phyloP scores from a whole-genome alignment of 2,113 vertebrate species.

The Gadus chalcogrammus region DNA sequence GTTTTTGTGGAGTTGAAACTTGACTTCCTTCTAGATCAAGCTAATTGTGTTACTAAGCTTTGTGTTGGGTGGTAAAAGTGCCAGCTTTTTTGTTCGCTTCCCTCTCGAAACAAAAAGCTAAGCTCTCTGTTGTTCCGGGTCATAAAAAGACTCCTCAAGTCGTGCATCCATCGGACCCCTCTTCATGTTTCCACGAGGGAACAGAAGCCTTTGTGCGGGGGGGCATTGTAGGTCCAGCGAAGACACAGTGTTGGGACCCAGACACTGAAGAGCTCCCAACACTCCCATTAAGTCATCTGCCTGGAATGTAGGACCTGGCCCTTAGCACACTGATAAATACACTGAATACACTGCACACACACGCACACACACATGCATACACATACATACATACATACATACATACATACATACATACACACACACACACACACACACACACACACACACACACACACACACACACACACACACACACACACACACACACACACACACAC shows the following conservation, averaged over 20 bases:
- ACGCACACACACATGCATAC: slow-evolving; percentile 7
- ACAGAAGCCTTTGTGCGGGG: slow-evolving; percentile 28
- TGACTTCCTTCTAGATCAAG: no score
- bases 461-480: no score
- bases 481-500: no score
- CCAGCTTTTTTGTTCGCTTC: no score
- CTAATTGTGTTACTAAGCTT: no score
- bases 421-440: slow-evolving; percentile 7
- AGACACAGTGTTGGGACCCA: slow-evolving; percentile 25
- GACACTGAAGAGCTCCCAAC: slow-evolving; percentile 38
- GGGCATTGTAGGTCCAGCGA: slow-evolving; percentile 14
- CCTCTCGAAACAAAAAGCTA: no score
- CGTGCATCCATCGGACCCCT: slow-evolving; percentile 26
- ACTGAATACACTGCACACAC: neutral
- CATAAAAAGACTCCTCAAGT: slow-evolving; percentile 34
- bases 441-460: neutral
- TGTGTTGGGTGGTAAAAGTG: no score
- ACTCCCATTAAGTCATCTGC: slow-evolving; percentile 46
- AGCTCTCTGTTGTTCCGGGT: slow-evolving; percentile 20
- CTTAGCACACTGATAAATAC: no score
- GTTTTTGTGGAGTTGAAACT: no score
- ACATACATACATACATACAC: slow-evolving; percentile 11
- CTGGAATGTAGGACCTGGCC: slow-evolving; percentile 45
- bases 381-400: slow-evolving; percentile 21
- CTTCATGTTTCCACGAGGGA: slow-evolving; percentile 2